These are phyloP conservation scores for Gracilinanus agilis DNA, from an alignment of 2,113 vertebrate species.

Conservation along the genomic window DNA sequence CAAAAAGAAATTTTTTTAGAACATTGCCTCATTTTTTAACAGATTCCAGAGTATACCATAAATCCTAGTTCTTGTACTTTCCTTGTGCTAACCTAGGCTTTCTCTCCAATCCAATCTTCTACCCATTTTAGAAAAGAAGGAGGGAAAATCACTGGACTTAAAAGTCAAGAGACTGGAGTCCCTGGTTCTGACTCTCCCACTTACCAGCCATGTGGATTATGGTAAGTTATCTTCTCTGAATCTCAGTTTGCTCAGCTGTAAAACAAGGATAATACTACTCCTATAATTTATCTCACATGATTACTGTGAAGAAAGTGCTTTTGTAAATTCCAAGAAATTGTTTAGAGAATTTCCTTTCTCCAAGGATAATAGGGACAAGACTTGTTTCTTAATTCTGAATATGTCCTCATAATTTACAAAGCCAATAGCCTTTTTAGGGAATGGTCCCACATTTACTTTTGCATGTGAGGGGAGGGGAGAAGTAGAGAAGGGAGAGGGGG, in stretches of 20 bases:
- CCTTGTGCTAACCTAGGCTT: background rate
- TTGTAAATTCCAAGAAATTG: background rate
- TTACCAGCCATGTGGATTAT: background rate
- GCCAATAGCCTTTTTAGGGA: background rate
- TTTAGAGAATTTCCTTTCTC: background rate
- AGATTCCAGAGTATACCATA: background rate
- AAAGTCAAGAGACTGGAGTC: background rate
- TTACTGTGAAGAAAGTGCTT: background rate
- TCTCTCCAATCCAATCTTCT: background rate
- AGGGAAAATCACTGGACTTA: background rate
- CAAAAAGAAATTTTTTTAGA: background rate
- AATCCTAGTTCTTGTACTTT: background rate
- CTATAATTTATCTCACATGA: background rate
- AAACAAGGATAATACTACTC: background rate
- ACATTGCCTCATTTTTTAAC: background rate
- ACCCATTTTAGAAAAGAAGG: too few relatives aligned
- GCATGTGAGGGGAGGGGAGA: background rate
- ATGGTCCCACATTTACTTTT: background rate
- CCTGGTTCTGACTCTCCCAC: background rate
- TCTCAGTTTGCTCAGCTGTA: conserved; percentile 26
- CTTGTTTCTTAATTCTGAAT: background rate
- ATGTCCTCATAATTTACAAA: background rate
- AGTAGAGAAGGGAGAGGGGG: too few relatives aligned
- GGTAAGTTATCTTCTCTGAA: background rate
- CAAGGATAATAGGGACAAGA: background rate